Conservation (phyloP, 1,140 invertebrate genomes). For the Drosophila tropicalis region DNA sequence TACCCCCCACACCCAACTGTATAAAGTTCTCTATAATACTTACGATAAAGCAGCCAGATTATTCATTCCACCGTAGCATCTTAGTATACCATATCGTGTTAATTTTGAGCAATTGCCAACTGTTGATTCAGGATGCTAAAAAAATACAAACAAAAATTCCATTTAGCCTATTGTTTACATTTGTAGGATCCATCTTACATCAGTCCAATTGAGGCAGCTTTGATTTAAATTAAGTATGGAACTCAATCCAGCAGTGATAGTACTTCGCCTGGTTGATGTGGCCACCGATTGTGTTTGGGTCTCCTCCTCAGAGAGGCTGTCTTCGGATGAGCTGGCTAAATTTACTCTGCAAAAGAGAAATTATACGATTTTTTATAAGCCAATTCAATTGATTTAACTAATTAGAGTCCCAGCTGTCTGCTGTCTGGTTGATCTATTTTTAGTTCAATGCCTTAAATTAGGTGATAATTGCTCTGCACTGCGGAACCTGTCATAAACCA, state of each 20-base stretch:
- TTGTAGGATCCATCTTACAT: slow-evolving; percentile 3
- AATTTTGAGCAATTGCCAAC: slow-evolving; percentile 68
- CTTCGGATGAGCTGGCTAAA: background rate
- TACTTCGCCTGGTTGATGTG: background rate
- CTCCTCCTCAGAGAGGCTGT: background rate
- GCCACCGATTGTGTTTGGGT: background rate
- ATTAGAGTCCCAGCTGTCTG: background rate
- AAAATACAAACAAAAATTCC: background rate
- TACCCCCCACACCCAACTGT: too few relatives aligned
- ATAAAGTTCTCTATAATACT: background rate
- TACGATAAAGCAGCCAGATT: slow-evolving; percentile 62
- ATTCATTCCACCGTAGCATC: slow-evolving; percentile 78
- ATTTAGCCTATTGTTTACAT: background rate
- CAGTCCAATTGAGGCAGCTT: slow-evolving; percentile 67
- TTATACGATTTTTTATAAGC: background rate
- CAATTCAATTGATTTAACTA: slow-evolving; percentile 5
- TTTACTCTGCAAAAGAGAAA: background rate
- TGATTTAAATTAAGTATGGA: background rate
- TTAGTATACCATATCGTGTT: slow-evolving; percentile 50
- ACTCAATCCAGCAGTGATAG: background rate
- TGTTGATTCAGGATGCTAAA: slow-evolving; percentile 49
- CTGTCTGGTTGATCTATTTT: slow-evolving; percentile 26
- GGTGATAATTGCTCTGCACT: slow-evolving; percentile 41
- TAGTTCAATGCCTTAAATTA: slow-evolving; percentile 29
- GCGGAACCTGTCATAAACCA: slow-evolving; percentile 2